A percentile compares a stretch with the other conserved stretches of the same genome.
Conservation (phyloP, 2,888 invertebrate genomes). For the Hedya salicella region DNA sequence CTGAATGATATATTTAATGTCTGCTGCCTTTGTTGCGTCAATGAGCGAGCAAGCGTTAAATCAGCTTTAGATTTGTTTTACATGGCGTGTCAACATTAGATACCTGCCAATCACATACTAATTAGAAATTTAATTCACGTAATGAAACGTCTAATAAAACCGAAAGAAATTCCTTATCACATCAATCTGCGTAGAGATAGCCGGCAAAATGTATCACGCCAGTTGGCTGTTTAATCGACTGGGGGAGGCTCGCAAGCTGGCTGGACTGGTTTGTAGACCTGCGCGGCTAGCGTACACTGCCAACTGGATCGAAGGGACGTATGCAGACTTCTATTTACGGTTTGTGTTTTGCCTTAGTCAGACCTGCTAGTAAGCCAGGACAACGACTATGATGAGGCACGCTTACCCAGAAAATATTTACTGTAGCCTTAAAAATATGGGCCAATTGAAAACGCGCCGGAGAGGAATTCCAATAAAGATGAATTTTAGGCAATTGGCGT, state of each 20-base stretch:
- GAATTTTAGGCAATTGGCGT: too few relatives aligned
- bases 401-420: too few relatives aligned
- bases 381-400: too few relatives aligned
- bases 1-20: too few relatives aligned
- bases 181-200: conserved; percentile 3
- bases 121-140: conserved; percentile 35
- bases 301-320: not conserved
- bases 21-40: too few relatives aligned
- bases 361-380: too few relatives aligned
- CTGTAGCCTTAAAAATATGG: too few relatives aligned
- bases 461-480: too few relatives aligned
- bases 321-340: not conserved
- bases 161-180: conserved; percentile 15
- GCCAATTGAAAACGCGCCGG: too few relatives aligned
- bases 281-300: not conserved
- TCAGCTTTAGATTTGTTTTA: too few relatives aligned
- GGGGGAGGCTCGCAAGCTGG: not conserved
- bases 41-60: too few relatives aligned
- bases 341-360: too few relatives aligned
- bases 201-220: conserved; percentile 14
- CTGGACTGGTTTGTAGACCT: not conserved
- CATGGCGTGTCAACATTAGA: conserved; percentile 12
- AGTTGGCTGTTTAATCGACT: conserved; percentile 12
- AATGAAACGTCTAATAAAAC: conserved; percentile 19
- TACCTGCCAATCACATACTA: not conserved